Evolutionary conservation across 2,113 vertebrate species (phyloP).

Genomic region (Salminus brasiliensis): DNA sequence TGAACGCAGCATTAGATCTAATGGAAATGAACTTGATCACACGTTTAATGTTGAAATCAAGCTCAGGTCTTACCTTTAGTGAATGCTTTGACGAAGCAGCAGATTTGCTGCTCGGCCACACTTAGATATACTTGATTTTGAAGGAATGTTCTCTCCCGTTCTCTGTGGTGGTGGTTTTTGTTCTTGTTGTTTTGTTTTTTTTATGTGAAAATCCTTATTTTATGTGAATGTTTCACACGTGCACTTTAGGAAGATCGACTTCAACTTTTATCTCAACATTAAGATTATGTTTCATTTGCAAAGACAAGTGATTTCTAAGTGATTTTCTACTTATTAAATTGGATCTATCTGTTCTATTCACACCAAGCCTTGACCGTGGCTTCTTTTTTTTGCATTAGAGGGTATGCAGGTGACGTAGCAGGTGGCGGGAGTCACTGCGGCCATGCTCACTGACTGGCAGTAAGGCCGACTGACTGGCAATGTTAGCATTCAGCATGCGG

Average conservation of each 20-base stretch:
- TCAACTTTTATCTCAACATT: conserved; percentile 1
- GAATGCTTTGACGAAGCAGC: not conserved
- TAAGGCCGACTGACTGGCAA: no score
- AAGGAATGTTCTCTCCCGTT: not conserved
- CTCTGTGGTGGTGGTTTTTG: conserved; percentile 1
- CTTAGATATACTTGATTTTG: not conserved
- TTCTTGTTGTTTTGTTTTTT: not conserved
- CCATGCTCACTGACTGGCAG: no score
- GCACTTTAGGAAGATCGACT: conserved; percentile 19
- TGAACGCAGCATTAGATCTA: no score
- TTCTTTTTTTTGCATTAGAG: not conserved
- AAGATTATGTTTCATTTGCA: not conserved
- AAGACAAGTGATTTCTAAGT: conserved; percentile 11
- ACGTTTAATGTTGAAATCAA: conserved; percentile 3
- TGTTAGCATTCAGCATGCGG: no score
- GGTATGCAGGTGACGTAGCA: no score
- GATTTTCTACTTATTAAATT: conserved; percentile 14
- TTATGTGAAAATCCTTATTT: conserved; percentile 14
- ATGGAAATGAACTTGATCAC: conserved; percentile 1
- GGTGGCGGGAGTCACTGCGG: no score
- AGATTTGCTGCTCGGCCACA: not conserved
- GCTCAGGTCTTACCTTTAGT: conserved; percentile 19
- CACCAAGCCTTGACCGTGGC: not conserved
- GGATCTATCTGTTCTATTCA: conserved; percentile 5
- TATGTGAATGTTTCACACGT: conserved; percentile 25